Evolutionary conservation across 2,113 vertebrate species (phyloP).

Genomic region (Phoenicopterus ruber): DNA sequence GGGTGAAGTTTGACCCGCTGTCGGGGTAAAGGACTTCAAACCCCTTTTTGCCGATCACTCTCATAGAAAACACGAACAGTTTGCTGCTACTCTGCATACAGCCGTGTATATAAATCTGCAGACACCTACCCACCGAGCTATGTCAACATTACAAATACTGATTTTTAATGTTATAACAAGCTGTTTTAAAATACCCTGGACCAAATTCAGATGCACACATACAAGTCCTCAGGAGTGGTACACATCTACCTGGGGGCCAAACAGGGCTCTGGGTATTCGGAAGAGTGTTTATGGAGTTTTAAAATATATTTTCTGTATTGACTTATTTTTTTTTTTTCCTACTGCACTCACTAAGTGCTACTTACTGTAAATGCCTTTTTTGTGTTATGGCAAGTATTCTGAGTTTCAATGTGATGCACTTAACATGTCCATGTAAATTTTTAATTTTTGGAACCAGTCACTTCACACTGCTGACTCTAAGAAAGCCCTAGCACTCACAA

Average conservation of each 20-base stretch:
- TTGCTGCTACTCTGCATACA: background rate
- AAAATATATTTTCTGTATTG: slow-evolving; percentile 38
- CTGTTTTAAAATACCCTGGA: slow-evolving; percentile 26
- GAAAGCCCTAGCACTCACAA: slow-evolving; percentile 43
- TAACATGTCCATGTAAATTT: slow-evolving; percentile 72
- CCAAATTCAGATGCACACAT: background rate
- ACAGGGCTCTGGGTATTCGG: background rate
- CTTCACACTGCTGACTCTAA: slow-evolving; percentile 63
- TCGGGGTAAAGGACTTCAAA: background rate
- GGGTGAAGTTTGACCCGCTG: background rate
- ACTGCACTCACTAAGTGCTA: slow-evolving; percentile 56
- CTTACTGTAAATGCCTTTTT: slow-evolving; percentile 72
- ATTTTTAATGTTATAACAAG: slow-evolving; percentile 2
- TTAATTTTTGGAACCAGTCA: slow-evolving; percentile 76
- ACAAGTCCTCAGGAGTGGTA: background rate
- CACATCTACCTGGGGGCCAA: background rate
- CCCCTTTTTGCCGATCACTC: background rate
- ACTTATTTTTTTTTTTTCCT: slow-evolving; percentile 6
- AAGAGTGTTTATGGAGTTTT: slow-evolving; percentile 20
- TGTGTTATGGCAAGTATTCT: slow-evolving; percentile 66
- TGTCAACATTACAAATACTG: background rate
- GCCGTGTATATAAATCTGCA: background rate
- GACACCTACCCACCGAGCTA: background rate
- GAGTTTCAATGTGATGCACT: slow-evolving; percentile 72
- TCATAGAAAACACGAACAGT: background rate